Conservation (phyloP, 2,113 vertebrate species). For the Petroica traversi region DNA sequence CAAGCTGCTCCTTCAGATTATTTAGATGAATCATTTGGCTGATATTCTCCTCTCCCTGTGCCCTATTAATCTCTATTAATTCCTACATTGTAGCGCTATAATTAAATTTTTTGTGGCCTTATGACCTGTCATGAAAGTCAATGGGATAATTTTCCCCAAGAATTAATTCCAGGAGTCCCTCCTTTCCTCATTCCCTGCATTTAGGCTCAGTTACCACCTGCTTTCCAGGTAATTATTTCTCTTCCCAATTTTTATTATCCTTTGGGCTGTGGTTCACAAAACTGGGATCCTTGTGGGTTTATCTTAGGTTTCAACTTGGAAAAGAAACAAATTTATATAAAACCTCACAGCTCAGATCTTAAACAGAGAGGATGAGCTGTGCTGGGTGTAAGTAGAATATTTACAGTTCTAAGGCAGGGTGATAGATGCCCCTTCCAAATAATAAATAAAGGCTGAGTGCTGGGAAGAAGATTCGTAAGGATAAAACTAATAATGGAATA, state of each 20-base stretch:
- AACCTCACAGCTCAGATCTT: conserved; percentile 37
- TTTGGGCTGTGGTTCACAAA: background rate
- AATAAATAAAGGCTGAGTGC: conserved; percentile 62
- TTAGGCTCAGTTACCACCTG: background rate
- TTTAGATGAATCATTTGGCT: background rate
- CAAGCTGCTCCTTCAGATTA: background rate
- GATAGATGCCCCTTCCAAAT: conserved; percentile 50
- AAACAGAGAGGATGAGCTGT: conserved; percentile 53
- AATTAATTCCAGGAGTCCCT: background rate
- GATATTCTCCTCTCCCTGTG: background rate
- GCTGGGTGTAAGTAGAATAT: conserved; percentile 34
- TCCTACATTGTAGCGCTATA: rapidly evolving
- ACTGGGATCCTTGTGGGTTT: background rate
- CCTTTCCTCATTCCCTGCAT: background rate
- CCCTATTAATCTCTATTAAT: background rate
- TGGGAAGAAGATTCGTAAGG: conserved; percentile 29
- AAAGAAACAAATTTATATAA: conserved; percentile 33
- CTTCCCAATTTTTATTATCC: background rate
- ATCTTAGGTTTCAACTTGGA: conserved; percentile 14
- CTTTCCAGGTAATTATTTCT: background rate
- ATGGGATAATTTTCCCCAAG: background rate
- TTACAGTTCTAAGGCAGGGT: conserved; percentile 52
- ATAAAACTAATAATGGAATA: background rate
- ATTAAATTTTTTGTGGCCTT: background rate
- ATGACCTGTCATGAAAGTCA: background rate